Evolutionary conservation across 2,113 vertebrate species (phyloP).

Genomic region (Muntiacus reevesi): DNA sequence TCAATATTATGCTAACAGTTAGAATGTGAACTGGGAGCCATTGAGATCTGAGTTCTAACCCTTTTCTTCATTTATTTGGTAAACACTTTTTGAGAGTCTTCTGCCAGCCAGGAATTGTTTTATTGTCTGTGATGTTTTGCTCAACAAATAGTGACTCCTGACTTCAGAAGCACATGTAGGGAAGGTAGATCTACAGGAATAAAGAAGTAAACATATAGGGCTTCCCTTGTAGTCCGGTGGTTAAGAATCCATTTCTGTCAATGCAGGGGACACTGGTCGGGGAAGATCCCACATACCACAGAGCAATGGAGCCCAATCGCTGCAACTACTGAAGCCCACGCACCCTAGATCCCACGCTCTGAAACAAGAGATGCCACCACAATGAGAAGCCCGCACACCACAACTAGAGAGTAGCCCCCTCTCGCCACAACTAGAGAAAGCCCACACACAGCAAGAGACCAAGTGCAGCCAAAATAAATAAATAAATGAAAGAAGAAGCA

Average conservation of each 20-base stretch:
- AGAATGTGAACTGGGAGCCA: not conserved
- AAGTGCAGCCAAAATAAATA: not conserved
- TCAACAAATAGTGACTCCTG: not conserved
- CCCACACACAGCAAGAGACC: not conserved
- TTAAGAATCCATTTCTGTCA: not conserved
- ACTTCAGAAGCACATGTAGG: not conserved
- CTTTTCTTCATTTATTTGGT: not conserved
- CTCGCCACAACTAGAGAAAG: not conserved
- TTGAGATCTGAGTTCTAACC: not conserved
- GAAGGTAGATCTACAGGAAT: not conserved
- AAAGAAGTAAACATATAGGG: not conserved
- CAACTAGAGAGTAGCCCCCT: not conserved
- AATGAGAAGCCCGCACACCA: not conserved
- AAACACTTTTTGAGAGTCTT: not conserved
- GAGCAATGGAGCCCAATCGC: not conserved
- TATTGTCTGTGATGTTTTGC: not conserved
- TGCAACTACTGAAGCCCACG: not conserved
- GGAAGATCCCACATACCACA: not conserved
- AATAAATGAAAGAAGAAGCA: not conserved
- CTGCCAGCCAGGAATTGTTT: not conserved
- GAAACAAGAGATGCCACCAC: not conserved
- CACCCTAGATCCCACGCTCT: not conserved
- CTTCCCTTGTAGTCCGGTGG: not conserved
- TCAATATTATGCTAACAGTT: not conserved
- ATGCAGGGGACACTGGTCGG: not conserved